Conservation (phyloP, 2,888 invertebrate species). For the Proisotoma minuta region DNA sequence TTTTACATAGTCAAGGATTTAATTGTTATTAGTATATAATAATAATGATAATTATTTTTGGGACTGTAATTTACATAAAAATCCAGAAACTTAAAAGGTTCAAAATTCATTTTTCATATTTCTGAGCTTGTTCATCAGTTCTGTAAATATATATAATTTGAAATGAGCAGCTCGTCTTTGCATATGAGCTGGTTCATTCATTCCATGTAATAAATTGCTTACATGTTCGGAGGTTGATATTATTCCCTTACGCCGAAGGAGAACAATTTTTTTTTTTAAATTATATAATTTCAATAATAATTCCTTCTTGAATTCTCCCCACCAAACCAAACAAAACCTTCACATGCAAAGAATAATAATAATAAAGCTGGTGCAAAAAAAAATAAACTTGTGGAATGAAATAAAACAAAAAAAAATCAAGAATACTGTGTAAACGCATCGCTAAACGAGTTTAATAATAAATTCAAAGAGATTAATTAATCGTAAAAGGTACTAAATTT, state of each 20-base stretch:
- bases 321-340: neutral
- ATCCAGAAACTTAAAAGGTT: too few species aligned
- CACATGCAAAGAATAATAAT: neutral
- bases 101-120: too few species aligned
- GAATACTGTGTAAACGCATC: neutral
- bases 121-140: too few species aligned
- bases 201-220: too few species aligned
- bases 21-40: too few species aligned
- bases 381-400: neutral
- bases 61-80: too few species aligned
- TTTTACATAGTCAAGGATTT: too few species aligned
- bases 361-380: neutral
- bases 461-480: constrained; percentile 4
- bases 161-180: too few species aligned
- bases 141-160: too few species aligned
- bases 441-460: constrained; percentile 15
- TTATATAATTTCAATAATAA: neutral
- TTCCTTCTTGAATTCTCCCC: neutral
- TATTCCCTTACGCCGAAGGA: neutral
- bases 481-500: constrained; percentile 19
- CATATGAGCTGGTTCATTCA: too few species aligned
- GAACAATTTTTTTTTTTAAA: neutral
- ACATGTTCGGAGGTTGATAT: too few species aligned
- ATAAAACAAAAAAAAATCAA: neutral
- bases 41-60: too few species aligned